Evolutionary conservation across 2,888 invertebrate species (phyloP), one percentile per base, ranked within the genome.

Genomic region (Eumerus sabulonum): DNA sequence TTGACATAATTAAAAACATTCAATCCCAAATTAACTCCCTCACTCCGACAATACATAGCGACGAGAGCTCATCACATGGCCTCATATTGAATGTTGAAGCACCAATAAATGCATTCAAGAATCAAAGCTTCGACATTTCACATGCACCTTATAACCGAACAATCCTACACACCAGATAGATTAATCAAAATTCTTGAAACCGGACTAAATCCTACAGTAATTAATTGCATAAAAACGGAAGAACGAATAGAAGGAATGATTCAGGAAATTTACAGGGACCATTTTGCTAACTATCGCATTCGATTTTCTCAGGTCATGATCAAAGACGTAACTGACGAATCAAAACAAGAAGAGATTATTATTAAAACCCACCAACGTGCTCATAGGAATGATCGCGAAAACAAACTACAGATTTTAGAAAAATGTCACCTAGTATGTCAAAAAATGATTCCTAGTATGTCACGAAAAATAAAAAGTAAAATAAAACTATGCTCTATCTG

Each of bases 221-320:
- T 36, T 36, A 36, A 36, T 36, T 36, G 54, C 38, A 54, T 54
- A 36, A 38, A 16, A 51, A 35, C 51, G 35, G 51, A 51, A 11
- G 1, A 51, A 51, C 19, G 51, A 19, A 51, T 51, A 19, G 38
- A 54, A 18, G 54, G 54, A 38, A 54, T 54, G 38, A 54, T 42
- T n/a, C n/a, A n/a, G n/a, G n/a, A n/a, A n/a, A n/a, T n/a, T n/a
- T n/a, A n/a, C n/a, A n/a, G n/a, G n/a, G n/a, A n/a, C n/a, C n/a
- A n/a, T n/a, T n/a, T n/a, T n/a, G n/a, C n/a, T n/a, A 45, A 45
- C 13, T 45, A 45, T 45, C 45, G 14, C 16, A 45, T 45, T 3
- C 7, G 45, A 40, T 40, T 40, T 11, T 40, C 40, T 11, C 40
- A 9, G 9, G 11, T 7, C n/a, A 2, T 40, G 11, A 11, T n/a